A percentile compares a stretch with the other conserved stretches of the same genome.
Conservation (phyloP, 2,888 invertebrate species). For the Sepioteuthis lessoniana region DNA sequence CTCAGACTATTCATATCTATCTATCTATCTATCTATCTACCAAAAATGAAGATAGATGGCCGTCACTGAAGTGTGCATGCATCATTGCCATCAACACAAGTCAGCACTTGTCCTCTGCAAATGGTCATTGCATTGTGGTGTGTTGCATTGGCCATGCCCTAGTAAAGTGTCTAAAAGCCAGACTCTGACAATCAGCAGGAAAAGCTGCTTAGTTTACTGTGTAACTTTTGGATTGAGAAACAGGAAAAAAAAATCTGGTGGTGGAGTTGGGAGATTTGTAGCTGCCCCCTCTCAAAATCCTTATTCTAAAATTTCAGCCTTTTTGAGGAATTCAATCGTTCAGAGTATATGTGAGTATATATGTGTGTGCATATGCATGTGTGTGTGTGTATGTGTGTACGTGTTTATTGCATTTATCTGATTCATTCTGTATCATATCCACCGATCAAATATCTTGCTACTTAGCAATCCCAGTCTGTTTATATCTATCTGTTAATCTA, state of each 20-base stretch:
- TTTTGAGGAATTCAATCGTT: too few relatives aligned
- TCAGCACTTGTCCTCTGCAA: not conserved
- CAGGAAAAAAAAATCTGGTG: not conserved
- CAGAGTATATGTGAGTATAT: too few relatives aligned
- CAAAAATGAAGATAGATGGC: not conserved
- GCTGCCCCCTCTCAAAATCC: not conserved
- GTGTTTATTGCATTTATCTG: too few relatives aligned
- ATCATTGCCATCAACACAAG: not conserved
- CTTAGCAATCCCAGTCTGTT: too few relatives aligned
- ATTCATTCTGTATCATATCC: too few relatives aligned
- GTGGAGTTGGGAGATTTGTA: not conserved
- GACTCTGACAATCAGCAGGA: not conserved
- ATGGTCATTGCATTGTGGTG: not conserved
- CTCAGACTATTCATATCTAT: not conserved
- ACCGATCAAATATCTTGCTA: too few relatives aligned
- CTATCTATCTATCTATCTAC: not conserved
- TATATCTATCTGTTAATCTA: not conserved
- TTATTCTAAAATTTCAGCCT: not conserved
- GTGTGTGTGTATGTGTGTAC: too few relatives aligned
- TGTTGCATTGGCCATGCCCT: not conserved
- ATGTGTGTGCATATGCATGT: too few relatives aligned
- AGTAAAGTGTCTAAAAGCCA: not conserved
- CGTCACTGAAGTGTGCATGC: not conserved
- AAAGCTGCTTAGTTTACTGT: not conserved
- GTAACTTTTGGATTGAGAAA: not conserved